Evolutionary conservation across 1,140 invertebrate genomes (phyloP).

Genomic region (Drosophila nebulosa): DNA sequence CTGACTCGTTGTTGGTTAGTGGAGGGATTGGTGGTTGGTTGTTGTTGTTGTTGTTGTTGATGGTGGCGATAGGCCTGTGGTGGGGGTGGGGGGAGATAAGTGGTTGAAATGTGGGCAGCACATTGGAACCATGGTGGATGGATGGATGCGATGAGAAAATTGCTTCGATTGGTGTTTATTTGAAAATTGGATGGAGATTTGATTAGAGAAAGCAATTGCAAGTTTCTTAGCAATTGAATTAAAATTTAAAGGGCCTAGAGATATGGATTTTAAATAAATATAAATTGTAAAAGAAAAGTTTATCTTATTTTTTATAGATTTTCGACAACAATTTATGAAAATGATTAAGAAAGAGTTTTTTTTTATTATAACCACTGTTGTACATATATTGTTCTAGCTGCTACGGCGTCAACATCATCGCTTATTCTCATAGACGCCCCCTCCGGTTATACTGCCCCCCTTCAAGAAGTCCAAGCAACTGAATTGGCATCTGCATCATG

Average conservation of each 20-base stretch:
- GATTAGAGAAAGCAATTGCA: background rate
- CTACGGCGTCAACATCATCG: slow-evolving; percentile 63
- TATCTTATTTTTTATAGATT: too few relatives aligned
- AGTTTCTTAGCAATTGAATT: background rate
- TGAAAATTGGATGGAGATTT: background rate
- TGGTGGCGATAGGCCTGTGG: background rate
- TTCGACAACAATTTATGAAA: too few relatives aligned
- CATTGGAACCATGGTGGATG: slow-evolving; percentile 31
- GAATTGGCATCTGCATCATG: slow-evolving; percentile 74
- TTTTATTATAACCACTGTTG: slow-evolving; percentile 21
- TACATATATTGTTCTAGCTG: slow-evolving; percentile 21
- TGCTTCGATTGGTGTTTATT: background rate
- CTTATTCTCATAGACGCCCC: slow-evolving; percentile 72
- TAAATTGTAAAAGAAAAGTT: too few relatives aligned
- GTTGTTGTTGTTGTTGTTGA: background rate
- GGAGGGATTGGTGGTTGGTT: background rate
- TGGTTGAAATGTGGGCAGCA: slow-evolving; percentile 32
- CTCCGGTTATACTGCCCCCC: slow-evolving; percentile 41
- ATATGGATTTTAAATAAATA: too few relatives aligned
- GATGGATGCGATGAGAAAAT: background rate
- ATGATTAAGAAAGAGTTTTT: background rate
- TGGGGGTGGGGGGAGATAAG: slow-evolving; percentile 8
- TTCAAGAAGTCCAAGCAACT: background rate
- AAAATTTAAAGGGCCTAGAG: background rate
- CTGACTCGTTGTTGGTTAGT: slow-evolving; percentile 48